These are phyloP conservation scores for Lophotis ruficrista DNA, from an alignment of 2,113 vertebrate genomes.

Conservation along the genomic window DNA sequence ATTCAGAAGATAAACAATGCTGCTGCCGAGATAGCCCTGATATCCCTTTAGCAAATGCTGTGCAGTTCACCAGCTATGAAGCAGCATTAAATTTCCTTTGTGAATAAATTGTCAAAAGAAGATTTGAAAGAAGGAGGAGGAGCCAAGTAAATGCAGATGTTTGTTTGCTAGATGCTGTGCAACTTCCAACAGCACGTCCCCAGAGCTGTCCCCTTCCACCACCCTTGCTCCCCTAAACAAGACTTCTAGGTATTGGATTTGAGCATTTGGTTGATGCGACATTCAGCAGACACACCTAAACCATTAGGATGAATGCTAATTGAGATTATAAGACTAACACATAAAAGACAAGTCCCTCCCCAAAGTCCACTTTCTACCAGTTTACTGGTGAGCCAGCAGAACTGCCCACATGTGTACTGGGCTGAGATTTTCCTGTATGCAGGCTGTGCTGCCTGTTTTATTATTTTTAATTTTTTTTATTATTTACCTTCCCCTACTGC, in stretches of 20 bases:
- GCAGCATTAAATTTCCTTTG: not conserved
- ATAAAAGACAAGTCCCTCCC: not conserved
- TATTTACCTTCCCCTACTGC: not conserved
- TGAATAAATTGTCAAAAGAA: not conserved
- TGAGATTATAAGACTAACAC: not conserved
- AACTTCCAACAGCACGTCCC: not conserved
- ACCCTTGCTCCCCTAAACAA: not conserved
- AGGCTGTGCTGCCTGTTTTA: rapidly evolving
- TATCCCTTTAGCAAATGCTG: not conserved
- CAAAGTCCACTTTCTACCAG: not conserved
- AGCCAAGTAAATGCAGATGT: not conserved
- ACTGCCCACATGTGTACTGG: rapidly evolving
- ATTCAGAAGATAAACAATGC: not conserved
- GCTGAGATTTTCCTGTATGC: rapidly evolving
- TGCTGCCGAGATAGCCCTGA: not conserved
- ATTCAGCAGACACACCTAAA: not conserved
- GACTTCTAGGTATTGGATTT: not conserved
- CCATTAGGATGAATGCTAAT: not conserved
- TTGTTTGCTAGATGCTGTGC: not conserved
- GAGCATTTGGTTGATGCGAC: not conserved
- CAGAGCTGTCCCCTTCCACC: not conserved
- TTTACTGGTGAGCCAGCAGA: not conserved
- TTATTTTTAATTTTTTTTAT: too few relatives aligned
- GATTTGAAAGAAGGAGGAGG: not conserved
- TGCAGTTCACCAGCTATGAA: not conserved